Conservation (phyloP, 2,888 invertebrate species). For the Drosophila helvetica region DNA sequence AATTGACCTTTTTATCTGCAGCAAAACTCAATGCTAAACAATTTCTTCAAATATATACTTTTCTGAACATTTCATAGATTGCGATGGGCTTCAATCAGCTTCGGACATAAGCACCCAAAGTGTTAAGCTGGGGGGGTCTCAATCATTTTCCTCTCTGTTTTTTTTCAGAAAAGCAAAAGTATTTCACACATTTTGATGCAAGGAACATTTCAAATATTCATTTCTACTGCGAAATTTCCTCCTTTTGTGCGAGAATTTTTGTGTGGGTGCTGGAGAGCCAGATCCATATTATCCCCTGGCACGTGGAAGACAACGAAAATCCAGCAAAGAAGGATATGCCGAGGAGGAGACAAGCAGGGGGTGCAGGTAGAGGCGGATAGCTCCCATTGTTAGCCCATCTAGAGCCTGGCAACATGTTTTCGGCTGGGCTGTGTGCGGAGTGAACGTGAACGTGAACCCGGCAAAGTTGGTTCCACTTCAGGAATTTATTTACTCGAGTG, state of each 20-base stretch:
- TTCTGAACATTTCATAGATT: no score
- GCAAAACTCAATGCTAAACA: no score
- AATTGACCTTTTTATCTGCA: no score
- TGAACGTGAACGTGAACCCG: slow-evolving; percentile 31
- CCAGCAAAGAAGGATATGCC: neutral
- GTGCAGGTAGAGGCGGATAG: slow-evolving; percentile 6
- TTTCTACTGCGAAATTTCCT: slow-evolving; percentile 4
- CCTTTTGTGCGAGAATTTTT: neutral
- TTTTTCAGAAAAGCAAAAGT: neutral
- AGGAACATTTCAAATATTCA: neutral
- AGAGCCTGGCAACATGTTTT: slow-evolving; percentile 45
- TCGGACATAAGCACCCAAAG: neutral
- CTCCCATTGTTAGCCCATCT: slow-evolving; percentile 30
- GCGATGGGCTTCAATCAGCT: no score
- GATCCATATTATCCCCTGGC: slow-evolving; percentile 17
- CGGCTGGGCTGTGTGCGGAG: slow-evolving; percentile 35
- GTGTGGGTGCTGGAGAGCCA: slow-evolving; percentile 9
- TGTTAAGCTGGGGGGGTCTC: neutral
- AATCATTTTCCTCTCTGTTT: neutral
- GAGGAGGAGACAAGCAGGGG: neutral
- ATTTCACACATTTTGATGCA: neutral
- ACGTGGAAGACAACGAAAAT: slow-evolving; percentile 32
- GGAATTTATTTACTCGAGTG: slow-evolving; percentile 79
- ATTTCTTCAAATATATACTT: no score
- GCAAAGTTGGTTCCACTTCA: slow-evolving; percentile 67